Evolutionary conservation across 1,140 invertebrate species (phyloP).

Genomic region (Anastatus disparis): DNA sequence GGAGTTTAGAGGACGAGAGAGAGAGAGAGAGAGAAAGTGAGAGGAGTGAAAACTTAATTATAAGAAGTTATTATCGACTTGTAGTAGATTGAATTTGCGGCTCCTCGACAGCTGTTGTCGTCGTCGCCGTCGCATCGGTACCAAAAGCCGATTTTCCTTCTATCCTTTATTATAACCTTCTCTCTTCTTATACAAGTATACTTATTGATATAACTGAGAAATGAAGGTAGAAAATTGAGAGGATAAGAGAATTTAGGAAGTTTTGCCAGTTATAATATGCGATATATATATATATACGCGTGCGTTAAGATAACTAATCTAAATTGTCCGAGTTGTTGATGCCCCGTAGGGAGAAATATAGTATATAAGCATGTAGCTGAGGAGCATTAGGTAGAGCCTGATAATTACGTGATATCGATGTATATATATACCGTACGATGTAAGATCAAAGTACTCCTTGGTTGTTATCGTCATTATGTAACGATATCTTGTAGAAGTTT

Average conservation of each 20-base stretch:
- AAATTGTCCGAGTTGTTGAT: slow-evolving; percentile 46
- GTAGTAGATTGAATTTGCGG: slow-evolving; percentile 34
- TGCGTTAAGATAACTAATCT: slow-evolving; percentile 26
- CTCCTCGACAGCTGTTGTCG: slow-evolving; percentile 22
- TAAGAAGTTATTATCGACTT: slow-evolving; percentile 38
- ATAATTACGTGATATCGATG: too few species aligned
- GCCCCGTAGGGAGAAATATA: slow-evolving; percentile 46
- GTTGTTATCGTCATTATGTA: too few species aligned
- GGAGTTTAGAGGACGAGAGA: not conserved
- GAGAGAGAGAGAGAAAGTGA: not conserved
- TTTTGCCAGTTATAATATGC: too few species aligned
- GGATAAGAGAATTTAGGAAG: too few species aligned
- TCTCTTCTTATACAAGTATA: too few species aligned
- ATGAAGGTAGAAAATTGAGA: too few species aligned
- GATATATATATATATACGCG: not conserved
- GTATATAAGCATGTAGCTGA: slow-evolving; percentile 35
- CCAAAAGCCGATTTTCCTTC: not conserved
- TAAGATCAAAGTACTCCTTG: too few species aligned
- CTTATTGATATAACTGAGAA: too few species aligned
- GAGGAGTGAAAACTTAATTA: slow-evolving; percentile 30
- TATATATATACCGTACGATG: too few species aligned
- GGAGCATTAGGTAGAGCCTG: too few species aligned
- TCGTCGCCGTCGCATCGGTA: not conserved
- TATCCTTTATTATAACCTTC: not conserved
- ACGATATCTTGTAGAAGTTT: too few species aligned